Base-by-base conservation (phyloP, 2,113 vertebrate genomes). In the Eublepharis macularius region DNA sequence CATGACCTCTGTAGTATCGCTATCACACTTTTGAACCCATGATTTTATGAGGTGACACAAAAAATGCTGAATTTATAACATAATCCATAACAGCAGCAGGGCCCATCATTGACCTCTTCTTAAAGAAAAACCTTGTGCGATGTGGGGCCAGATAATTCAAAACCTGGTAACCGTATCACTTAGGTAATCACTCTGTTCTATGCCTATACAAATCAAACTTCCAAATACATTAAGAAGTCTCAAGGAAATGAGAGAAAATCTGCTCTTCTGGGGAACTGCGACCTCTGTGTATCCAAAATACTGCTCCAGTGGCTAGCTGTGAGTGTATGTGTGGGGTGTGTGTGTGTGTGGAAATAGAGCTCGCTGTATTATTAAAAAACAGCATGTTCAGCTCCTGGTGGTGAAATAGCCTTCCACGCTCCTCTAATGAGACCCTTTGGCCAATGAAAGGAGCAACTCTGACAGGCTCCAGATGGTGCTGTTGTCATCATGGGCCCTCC, bases 401-500 rank as follows among this genome's bases (percentile, higher is more conserved):
- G 54, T 19, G 21, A 32, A 36, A 41, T 21, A 4, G 24, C n/a
- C 21, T 54, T 36, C 81, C 80, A 0, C 0, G 0, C 47, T 14
- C 26, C 17, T 84, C 68, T 72, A 77, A 57, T 79, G 45, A 86
- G 47, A 74, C 86, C 76, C 26, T 6, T 81, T 77, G 74, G 32
- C 51, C 76, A 60, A 76, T 80, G 79, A 80, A 49, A 84, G 47
- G 34, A 86, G 39, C 80, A 87, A 73, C 16, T 2, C 66, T 1
- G 34, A 87, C 0, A 2, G 45, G 19, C 45, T 82, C 82, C 76
- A 79, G 81, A 69, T 41, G 57, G 47, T 91, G 75, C 43, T 12
- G 7, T 75, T 7, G 73, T 87, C 79, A 87, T 63, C 60, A 63
- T 5, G 10, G 60, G 73, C 86, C 63, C 21, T 65, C 14, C 45